phyloP scores from a whole-genome alignment of 2,888 invertebrate species.

The Creontiades dilutus region DNA sequence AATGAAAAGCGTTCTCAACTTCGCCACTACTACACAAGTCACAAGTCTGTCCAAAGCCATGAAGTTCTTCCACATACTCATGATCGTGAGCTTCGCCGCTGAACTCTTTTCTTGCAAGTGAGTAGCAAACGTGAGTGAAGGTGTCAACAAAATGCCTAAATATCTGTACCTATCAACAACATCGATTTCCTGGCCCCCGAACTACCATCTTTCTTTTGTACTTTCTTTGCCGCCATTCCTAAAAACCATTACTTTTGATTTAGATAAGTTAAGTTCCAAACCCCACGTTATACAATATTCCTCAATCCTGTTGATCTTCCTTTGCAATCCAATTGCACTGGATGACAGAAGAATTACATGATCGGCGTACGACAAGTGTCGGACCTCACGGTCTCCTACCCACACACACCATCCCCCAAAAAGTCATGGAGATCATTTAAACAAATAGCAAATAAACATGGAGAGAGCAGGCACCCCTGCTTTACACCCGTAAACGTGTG shows the following conservation, averaged over 20 bases:
- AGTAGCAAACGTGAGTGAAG: constrained; percentile 4
- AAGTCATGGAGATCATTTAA: constrained; percentile 37
- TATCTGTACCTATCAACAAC: constrained; percentile 41
- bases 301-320: constrained; percentile 30
- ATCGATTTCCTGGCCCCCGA: constrained; percentile 7
- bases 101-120: no score
- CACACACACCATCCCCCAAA: constrained; percentile 30
- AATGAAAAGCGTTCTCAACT: neutral
- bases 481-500: constrained; percentile 21
- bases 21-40: neutral
- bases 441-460: constrained; percentile 31
- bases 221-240: constrained; percentile 18
- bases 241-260: neutral
- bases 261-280: constrained; percentile 17
- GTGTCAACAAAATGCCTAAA: constrained; percentile 39
- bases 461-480: constrained; percentile 27
- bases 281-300: constrained; percentile 46
- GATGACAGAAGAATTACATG: constrained; percentile 17
- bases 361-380: constrained; percentile 24
- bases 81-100: neutral
- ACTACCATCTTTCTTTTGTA: constrained; percentile 12
- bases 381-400: constrained; percentile 28
- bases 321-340: constrained; percentile 11
- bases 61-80: constrained; percentile 34
- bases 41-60: neutral